Conservation (phyloP, 1,140 invertebrate species). For the Holotrichia oblita region DNA sequence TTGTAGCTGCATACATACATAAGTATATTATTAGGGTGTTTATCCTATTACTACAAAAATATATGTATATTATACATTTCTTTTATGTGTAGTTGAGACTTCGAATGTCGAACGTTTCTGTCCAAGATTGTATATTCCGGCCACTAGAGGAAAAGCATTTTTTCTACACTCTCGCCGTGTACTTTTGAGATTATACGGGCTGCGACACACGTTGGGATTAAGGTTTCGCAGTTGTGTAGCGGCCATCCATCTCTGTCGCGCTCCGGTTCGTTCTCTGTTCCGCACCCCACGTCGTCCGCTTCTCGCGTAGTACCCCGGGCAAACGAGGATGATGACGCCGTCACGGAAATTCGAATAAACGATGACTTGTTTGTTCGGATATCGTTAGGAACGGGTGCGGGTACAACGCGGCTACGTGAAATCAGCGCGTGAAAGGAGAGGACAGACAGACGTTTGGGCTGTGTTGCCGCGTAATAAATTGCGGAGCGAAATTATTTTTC, state of each 20-base stretch:
- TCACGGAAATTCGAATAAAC: conserved; percentile 35
- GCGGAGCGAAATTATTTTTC: conserved; percentile 26
- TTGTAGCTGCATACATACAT: too few relatives aligned
- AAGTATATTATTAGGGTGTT: too few relatives aligned
- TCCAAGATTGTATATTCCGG: background rate
- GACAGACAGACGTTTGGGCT: background rate
- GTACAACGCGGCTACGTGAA: conserved; percentile 18
- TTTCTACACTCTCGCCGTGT: conserved; percentile 11
- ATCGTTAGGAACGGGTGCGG: conserved; percentile 27
- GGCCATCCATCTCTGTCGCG: background rate
- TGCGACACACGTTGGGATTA: conserved; percentile 24
- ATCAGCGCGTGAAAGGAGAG: background rate
- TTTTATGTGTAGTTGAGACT: too few relatives aligned
- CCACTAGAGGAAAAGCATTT: conserved; percentile 12
- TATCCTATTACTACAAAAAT: too few relatives aligned
- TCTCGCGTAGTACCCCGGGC: background rate
- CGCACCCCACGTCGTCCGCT: conserved; percentile 27
- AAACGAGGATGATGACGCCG: conserved; percentile 35
- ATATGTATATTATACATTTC: too few relatives aligned
- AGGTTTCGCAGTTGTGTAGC: conserved; percentile 23
- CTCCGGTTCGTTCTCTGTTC: background rate
- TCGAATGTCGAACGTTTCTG: background rate
- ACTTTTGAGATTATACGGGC: conserved; percentile 35
- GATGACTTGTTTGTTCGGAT: conserved; percentile 36
- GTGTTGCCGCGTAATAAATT: conserved; percentile 23